Evolutionary conservation across 2,888 invertebrate species (phyloP), one percentile per base, ranked within the genome.

Genomic region (Sarcophaga carnaria): DNA sequence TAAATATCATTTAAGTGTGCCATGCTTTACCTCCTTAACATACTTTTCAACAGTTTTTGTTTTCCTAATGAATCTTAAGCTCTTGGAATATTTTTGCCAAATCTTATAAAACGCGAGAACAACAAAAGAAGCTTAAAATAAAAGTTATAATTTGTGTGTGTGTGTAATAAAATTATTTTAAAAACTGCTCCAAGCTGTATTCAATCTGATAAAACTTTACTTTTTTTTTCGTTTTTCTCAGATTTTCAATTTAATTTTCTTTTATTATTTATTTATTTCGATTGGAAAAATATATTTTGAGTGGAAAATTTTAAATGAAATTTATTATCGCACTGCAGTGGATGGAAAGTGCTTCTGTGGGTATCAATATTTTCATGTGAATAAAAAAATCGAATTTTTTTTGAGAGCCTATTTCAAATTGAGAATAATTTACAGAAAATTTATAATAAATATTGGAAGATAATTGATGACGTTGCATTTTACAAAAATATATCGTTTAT

Each of bases 151-250:
- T 12, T 54, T 54, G 17, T 4, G 4, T 14, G 49, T 14, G 49
- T 14, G 8, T 49, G 49, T 59, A 67, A 37, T 49, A n/a, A 60
- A 79, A 83, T 79, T 83, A 75, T 76, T 75, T 80, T 25, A 47
- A 66, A 37, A 83, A 84, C 64, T 76, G 76, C 84, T 60, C 45
- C 70, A 66, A 71, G 84, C 75, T 47, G 20, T 4, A 60, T 75
- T 64, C 47, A 76, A 80, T 64, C 59, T 11, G 27, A 83, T 70
- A 64, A 75, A 45, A 70, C 59, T 64, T 54, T 70, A 75, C 2
- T 49, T 63, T 22, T 71, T 71, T 60, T 59, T 47, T 64, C 70
- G 54, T 60, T 49, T 64, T 71, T 71, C 60, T 17, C 2, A 54
- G 10, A 5, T 54, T 54, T 54, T 54, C 54, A 54, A 54, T 4